phyloP scores from a whole-genome alignment of 2,888 invertebrate species.

The Macrosoma leucophasiata region DNA sequence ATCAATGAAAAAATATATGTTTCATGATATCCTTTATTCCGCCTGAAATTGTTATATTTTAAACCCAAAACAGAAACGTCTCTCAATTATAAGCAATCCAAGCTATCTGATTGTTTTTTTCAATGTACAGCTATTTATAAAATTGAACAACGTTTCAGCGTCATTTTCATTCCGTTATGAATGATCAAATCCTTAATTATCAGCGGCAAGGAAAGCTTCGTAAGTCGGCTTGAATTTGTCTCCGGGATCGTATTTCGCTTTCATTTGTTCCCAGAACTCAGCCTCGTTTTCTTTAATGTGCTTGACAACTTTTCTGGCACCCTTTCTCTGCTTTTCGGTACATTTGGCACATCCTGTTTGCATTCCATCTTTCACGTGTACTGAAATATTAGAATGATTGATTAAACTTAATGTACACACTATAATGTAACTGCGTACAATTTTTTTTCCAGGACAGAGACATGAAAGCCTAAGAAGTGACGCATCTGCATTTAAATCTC shows the following conservation, averaged over 20 bases:
- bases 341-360: conserved; percentile 81
- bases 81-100: too few species aligned
- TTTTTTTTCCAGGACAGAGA: background rate
- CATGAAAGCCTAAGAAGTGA: too few species aligned
- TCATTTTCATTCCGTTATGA: too few species aligned
- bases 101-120: too few species aligned
- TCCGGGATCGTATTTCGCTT: conserved; percentile 81
- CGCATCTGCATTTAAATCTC: too few species aligned
- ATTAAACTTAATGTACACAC: too few species aligned
- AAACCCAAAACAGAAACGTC: too few species aligned
- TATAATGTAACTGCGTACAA: conserved; percentile 14
- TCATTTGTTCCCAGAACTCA: conserved; percentile 78
- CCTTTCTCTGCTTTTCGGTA: conserved; percentile 77
- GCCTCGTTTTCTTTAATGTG: conserved; percentile 79
- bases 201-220: conserved; percentile 48
- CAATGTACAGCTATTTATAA: too few species aligned
- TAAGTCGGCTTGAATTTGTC: conserved; percentile 78
- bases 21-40: too few species aligned
- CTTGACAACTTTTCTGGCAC: conserved; percentile 79
- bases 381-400: conserved; percentile 49
- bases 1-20: too few species aligned
- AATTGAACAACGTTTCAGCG: too few species aligned
- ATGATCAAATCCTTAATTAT: conserved; percentile 28
- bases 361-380: conserved; percentile 80
- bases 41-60: too few species aligned